These are phyloP conservation scores for Oscheius sp. DNA, from an alignment of 1,140 invertebrate genomes.

Conservation along the genomic window DNA sequence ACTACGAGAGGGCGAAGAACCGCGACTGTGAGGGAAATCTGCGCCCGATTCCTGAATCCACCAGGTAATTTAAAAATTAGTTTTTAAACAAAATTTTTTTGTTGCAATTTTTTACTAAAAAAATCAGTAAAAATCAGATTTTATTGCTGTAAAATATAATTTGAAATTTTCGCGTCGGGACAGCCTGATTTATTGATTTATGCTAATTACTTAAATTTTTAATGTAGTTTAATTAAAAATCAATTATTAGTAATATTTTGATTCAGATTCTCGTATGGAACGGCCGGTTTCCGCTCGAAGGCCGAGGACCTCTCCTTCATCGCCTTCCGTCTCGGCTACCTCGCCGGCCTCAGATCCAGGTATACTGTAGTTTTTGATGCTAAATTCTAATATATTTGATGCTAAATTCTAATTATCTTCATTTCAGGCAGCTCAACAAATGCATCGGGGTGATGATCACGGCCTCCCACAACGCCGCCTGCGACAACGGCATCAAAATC, in stretches of 20 bases:
- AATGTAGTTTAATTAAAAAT: not conserved
- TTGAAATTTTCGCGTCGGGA: not conserved
- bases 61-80: not conserved
- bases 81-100: not conserved
- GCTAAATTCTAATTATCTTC: not conserved
- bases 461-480: slow-evolving; percentile 92
- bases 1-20: not conserved
- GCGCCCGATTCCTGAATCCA: not conserved
- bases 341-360: slow-evolving; percentile 47
- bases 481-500: slow-evolving; percentile 94
- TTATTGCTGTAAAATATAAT: not conserved
- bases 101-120: not conserved
- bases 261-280: slow-evolving; percentile 33
- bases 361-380: slow-evolving; percentile 29
- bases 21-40: not conserved
- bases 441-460: slow-evolving; percentile 88
- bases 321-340: slow-evolving; percentile 44
- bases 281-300: slow-evolving; percentile 46
- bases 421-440: slow-evolving; percentile 25
- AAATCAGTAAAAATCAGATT: slow-evolving; percentile 30
- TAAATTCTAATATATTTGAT: not conserved
- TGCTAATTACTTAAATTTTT: too few relatives aligned
- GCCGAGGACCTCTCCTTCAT: slow-evolving; percentile 38
- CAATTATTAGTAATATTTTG: not conserved
- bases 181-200: too few relatives aligned